Evolutionary conservation across 2,888 invertebrate genomes (phyloP).

Genomic region (Drosophila fungiperda): DNA sequence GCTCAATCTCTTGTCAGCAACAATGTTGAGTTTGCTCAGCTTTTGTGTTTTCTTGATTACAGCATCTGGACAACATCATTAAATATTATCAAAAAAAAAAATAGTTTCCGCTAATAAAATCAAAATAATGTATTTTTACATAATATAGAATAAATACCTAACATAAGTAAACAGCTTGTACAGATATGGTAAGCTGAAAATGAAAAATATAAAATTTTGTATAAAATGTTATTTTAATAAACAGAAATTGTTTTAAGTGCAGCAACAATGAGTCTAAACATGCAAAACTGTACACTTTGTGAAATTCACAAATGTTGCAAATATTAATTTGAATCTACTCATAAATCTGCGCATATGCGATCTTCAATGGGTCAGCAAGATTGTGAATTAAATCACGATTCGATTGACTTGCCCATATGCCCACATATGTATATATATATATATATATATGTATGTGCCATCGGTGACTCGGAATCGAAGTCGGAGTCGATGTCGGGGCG

Average conservation of each 20-base stretch:
- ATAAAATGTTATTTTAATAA: no score
- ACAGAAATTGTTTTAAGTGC: neutral
- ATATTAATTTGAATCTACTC: slow-evolving; percentile 9
- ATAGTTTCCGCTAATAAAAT: neutral
- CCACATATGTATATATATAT: slow-evolving; percentile 48
- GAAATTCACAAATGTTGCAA: slow-evolving; percentile 7
- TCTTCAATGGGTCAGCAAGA: slow-evolving; percentile 64
- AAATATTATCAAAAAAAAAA: neutral
- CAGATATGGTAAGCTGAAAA: no score
- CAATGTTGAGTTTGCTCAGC: slow-evolving; percentile 34
- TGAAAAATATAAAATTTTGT: neutral
- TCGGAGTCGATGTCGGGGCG: slow-evolving; percentile 36
- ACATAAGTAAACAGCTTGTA: no score
- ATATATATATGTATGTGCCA: slow-evolving; percentile 7
- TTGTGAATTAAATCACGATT: slow-evolving; percentile 55
- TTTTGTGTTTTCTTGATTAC: neutral
- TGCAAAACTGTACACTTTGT: slow-evolving; percentile 9
- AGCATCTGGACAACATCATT: neutral
- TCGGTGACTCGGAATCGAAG: neutral
- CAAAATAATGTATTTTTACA: neutral
- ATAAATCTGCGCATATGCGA: slow-evolving; percentile 37
- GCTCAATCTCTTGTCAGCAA: slow-evolving; percentile 28
- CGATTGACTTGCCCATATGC: slow-evolving; percentile 55
- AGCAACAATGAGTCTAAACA: slow-evolving; percentile 4
- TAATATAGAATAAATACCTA: no score